These are phyloP conservation scores for Phyllotreta striolata DNA, from an alignment of 2,888 invertebrate genomes.

Conservation along the genomic window DNA sequence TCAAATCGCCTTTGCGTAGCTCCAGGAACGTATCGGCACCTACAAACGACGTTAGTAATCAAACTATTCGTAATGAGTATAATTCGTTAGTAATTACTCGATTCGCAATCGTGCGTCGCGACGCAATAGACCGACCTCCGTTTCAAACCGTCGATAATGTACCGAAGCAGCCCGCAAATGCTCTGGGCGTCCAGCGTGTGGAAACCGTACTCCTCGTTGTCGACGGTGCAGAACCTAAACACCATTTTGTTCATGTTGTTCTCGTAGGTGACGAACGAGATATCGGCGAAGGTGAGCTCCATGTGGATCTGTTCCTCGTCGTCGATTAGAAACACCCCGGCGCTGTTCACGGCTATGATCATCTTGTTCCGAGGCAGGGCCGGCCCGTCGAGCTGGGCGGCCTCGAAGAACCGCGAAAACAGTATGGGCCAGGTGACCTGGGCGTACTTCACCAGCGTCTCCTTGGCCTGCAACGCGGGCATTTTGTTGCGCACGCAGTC, in stretches of 20 bases:
- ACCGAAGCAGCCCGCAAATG: conserved; percentile 82
- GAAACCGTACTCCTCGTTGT: conserved; percentile 90
- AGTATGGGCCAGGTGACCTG: conserved; percentile 94
- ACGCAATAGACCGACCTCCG: conserved; percentile 85
- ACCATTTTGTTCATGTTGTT: conserved; percentile 64
- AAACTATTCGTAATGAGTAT: not conserved
- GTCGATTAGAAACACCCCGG: conserved; percentile 91
- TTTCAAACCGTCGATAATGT: conserved; percentile 86
- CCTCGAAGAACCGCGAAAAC: conserved; percentile 94
- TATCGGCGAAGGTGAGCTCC: conserved; percentile 87
- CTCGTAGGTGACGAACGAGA: conserved; percentile 76
- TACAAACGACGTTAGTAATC: conserved; percentile 7
- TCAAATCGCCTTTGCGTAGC: conserved; percentile 78
- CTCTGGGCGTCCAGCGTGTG: conserved; percentile 89
- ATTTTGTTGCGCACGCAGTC: conserved; percentile 74
- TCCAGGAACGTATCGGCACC: conserved; percentile 67
- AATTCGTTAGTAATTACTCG: conserved; percentile 16
- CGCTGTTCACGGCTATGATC: conserved; percentile 94
- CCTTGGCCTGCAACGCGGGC: conserved; percentile 77
- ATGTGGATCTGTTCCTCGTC: conserved; percentile 90
- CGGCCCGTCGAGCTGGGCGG: conserved; percentile 64
- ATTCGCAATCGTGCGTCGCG: conserved; percentile 69
- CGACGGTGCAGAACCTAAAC: conserved; percentile 81
- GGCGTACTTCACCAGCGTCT: conserved; percentile 88
- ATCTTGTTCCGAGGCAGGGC: conserved; percentile 74